Conservation (phyloP, 2,113 vertebrate species). For the Heterotis niloticus region DNA sequence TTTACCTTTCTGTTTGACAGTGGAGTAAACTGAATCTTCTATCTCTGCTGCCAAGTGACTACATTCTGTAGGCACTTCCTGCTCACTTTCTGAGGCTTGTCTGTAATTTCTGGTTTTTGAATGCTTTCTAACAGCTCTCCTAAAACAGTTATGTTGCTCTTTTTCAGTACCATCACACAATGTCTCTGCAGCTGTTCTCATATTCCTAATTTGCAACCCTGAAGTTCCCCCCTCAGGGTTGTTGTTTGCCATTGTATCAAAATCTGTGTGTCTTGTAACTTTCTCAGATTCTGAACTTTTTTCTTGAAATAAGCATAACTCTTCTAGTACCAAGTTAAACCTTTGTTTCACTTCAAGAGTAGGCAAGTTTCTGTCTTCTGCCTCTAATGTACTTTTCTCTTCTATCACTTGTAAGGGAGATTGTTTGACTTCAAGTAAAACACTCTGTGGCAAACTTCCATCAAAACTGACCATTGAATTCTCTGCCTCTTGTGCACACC, state of each 20-base stretch:
- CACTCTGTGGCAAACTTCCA: slow-evolving; percentile 14
- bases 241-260: slow-evolving; percentile 21
- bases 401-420: neutral
- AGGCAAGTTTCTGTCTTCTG: slow-evolving; percentile 42
- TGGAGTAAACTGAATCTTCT: slow-evolving; percentile 31
- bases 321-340: slow-evolving; percentile 75
- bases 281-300: slow-evolving; percentile 63
- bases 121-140: slow-evolving; percentile 31
- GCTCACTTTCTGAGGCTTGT: slow-evolving; percentile 42
- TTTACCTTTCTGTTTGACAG: slow-evolving; percentile 47
- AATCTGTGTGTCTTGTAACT: slow-evolving; percentile 9
- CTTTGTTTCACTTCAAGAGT: slow-evolving; percentile 70
- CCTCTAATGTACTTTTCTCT: slow-evolving; percentile 33
- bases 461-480: slow-evolving; percentile 7
- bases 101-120: slow-evolving; percentile 29
- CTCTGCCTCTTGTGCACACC: slow-evolving; percentile 22
- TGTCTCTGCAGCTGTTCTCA: slow-evolving; percentile 28
- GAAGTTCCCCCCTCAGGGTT: neutral
- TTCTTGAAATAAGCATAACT: slow-evolving; percentile 72
- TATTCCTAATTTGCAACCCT: slow-evolving; percentile 16
- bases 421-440: slow-evolving; percentile 5
- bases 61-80: slow-evolving; percentile 52
- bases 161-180: neutral
- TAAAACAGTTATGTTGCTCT: slow-evolving; percentile 24
- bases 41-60: slow-evolving; percentile 32